Percentiles rank a stretch among this genome's conserved stretches.
Evolutionary conservation across 2,113 vertebrate species (phyloP).

Genomic region (Serilophus lunatus): DNA sequence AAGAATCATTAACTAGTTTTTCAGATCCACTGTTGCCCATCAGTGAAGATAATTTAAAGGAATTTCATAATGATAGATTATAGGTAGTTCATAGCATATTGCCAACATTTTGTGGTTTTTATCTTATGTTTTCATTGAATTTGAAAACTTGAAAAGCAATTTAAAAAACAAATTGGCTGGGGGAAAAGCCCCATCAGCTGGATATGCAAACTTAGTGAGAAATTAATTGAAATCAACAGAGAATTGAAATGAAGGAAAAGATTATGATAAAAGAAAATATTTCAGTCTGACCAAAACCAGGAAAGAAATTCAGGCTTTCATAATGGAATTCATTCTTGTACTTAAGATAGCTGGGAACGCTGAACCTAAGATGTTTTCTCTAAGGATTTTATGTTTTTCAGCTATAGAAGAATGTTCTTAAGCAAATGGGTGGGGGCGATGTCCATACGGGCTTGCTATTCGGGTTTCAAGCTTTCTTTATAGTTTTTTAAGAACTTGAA

Average conservation of each 20-base stretch:
- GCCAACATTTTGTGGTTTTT: neutral
- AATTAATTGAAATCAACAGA: neutral
- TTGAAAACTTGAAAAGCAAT: neutral
- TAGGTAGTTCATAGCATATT: neutral
- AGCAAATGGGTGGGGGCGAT: accelerated
- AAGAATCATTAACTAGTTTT: neutral
- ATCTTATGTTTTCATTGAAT: neutral
- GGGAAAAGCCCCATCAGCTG: neutral
- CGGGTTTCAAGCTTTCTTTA: neutral
- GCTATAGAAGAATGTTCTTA: neutral
- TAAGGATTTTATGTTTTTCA: neutral
- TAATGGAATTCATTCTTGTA: neutral
- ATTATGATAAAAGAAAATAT: neutral
- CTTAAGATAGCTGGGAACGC: neutral
- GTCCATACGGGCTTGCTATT: neutral
- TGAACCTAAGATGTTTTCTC: neutral
- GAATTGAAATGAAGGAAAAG: neutral
- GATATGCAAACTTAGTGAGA: neutral
- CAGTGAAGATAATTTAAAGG: neutral
- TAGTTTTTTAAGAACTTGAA: neutral
- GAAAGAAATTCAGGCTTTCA: neutral
- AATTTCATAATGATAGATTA: neutral
- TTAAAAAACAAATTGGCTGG: neutral
- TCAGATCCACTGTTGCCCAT: neutral
- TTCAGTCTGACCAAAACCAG: neutral